Conservation (phyloP, 2,888 invertebrate genomes). For the Drosophila setosimentum region DNA sequence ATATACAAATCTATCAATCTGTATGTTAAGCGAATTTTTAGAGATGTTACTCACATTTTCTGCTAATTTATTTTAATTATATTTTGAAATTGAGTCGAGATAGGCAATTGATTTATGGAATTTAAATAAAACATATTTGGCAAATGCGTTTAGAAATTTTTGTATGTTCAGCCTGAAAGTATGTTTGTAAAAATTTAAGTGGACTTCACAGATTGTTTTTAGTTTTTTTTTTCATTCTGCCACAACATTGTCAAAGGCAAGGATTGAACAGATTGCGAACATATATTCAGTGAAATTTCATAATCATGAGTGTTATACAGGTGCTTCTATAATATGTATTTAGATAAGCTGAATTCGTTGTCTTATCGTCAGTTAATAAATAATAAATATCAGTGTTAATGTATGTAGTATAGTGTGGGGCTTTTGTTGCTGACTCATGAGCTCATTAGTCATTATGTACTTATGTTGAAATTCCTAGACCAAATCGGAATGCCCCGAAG, state of each 20-base stretch:
- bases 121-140: neutral
- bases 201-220: neutral
- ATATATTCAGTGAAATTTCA: neutral
- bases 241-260: neutral
- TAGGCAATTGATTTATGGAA: neutral
- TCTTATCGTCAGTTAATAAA: neutral
- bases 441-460: conserved; percentile 43
- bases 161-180: conserved; percentile 2
- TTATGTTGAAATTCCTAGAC: neutral
- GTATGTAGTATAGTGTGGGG: conserved; percentile 2
- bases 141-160: neutral
- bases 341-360: conserved; percentile 1
- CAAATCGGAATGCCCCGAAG: neutral
- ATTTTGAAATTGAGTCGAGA: neutral
- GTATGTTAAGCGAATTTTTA: neutral
- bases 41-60: neutral
- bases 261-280: neutral
- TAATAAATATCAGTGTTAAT: neutral
- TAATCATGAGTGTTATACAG: neutral
- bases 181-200: conserved; percentile 1
- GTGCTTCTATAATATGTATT: neutral
- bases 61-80: neutral
- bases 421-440: conserved; percentile 28
- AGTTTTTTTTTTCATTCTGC: neutral
- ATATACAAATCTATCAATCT: neutral